Evolutionary conservation across 2,888 invertebrate species (phyloP).

Genomic region (Plagodis dolabraria): DNA sequence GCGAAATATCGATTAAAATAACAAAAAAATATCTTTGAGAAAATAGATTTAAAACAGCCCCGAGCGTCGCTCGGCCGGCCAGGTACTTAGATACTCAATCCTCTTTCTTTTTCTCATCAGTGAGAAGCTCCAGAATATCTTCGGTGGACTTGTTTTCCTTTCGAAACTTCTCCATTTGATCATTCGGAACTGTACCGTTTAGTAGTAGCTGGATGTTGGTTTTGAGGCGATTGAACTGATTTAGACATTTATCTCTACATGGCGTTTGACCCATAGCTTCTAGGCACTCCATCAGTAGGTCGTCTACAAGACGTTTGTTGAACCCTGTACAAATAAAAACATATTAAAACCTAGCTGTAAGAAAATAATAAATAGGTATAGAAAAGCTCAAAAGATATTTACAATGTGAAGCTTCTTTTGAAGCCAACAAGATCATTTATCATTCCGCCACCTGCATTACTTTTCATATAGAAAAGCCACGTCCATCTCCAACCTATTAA

Average conservation of each 20-base stretch:
- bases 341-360: conserved; percentile 25
- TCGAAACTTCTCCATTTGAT: conserved; percentile 90
- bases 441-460: conserved; percentile 45
- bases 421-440: conserved; percentile 20
- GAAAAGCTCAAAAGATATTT: conserved; percentile 32
- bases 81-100: conserved; percentile 11
- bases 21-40: too few relatives aligned
- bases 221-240: conserved; percentile 87
- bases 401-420: conserved; percentile 45
- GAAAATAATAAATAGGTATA: conserved; percentile 1
- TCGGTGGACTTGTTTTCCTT: conserved; percentile 91
- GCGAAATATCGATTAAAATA: too few relatives aligned
- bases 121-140: conserved; percentile 90
- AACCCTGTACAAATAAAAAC: conserved; percentile 69
- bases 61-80: neutral
- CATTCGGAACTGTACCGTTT: conserved; percentile 92
- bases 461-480: conserved; percentile 35
- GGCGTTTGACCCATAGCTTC: conserved; percentile 89
- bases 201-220: conserved; percentile 91
- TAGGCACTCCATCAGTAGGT: conserved; percentile 91
- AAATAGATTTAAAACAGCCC: too few relatives aligned
- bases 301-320: conserved; percentile 90
- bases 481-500: conserved; percentile 29
- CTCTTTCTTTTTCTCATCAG: conserved; percentile 70
- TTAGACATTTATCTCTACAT: conserved; percentile 82